Evolutionary conservation across 2,113 vertebrate species (phyloP).

Genomic region (Psammodynastes pulverulentus): DNA sequence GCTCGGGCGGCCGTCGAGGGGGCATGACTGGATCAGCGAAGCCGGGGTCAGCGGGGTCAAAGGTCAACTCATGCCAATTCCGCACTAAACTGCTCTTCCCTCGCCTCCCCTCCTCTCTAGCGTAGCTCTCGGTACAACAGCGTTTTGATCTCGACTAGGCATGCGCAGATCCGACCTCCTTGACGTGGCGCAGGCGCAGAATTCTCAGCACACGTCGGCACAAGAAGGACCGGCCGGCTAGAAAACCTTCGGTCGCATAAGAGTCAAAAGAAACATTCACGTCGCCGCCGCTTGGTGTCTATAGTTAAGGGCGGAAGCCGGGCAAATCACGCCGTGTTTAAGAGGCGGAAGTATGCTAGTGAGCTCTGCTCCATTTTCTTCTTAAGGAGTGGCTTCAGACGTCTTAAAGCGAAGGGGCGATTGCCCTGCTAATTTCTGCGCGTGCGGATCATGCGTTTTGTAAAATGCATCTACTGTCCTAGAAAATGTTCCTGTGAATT

Average conservation of each 20-base stretch:
- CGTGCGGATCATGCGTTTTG: neutral
- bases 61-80: neutral
- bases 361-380: neutral
- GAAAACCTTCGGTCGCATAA: neutral
- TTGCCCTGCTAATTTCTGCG: neutral
- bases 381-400: neutral
- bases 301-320: neutral
- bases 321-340: neutral
- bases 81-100: neutral
- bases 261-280: neutral
- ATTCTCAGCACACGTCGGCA: conserved; percentile 2
- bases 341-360: neutral
- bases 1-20: conserved; percentile 62
- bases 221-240: neutral
- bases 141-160: neutral
- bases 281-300: neutral
- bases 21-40: neutral
- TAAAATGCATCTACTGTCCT: neutral
- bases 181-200: neutral
- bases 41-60: neutral
- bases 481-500: neutral
- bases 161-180: neutral
- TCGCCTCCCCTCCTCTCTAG: neutral
- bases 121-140: neutral
- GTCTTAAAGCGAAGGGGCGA: neutral